Evolutionary conservation across 2,797 vertebrate genomes (phyloP).

Genomic region (Eptatretus atami): DNA sequence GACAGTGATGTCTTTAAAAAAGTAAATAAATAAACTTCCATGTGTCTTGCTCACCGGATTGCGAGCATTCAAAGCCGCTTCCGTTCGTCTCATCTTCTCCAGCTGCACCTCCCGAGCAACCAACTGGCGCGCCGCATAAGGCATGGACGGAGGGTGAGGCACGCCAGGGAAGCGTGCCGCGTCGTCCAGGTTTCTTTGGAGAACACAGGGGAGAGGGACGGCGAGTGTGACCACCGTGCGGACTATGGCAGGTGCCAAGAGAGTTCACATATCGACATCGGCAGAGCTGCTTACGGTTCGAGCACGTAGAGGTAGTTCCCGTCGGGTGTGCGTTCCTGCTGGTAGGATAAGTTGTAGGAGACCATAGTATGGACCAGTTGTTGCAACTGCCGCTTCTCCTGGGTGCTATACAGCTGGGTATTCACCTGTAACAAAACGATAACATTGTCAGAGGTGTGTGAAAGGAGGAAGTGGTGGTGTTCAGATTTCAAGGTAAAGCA

Average conservation of each 20-base stretch:
- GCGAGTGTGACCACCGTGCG: neutral
- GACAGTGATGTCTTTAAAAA: no score
- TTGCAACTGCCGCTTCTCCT: constrained; percentile 54
- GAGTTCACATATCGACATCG: neutral
- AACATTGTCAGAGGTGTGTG: neutral
- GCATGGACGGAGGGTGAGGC: constrained; percentile 37
- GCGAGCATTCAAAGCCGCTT: constrained; percentile 21
- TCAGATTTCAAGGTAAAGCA: no score
- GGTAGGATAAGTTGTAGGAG: constrained; percentile 65
- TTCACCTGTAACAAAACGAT: constrained; percentile 31
- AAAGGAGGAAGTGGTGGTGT: neutral
- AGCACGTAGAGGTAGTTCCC: constrained; percentile 50
- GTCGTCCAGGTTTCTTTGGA: constrained; percentile 36
- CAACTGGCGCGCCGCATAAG: constrained; percentile 76
- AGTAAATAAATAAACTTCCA: no score
- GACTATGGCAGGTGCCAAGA: constrained; percentile 7
- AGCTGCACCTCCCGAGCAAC: constrained; percentile 57
- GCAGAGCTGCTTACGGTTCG: constrained; percentile 41
- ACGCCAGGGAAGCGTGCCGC: constrained; percentile 39
- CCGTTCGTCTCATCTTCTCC: constrained; percentile 56
- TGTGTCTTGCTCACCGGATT: constrained; percentile 10
- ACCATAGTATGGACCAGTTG: constrained; percentile 61
- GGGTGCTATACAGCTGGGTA: constrained; percentile 55
- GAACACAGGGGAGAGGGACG: neutral
- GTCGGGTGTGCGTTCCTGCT: constrained; percentile 48